phyloP scores from a whole-genome alignment of 2,797 vertebrate species.

The Gymnoscopelus braueri region DNA sequence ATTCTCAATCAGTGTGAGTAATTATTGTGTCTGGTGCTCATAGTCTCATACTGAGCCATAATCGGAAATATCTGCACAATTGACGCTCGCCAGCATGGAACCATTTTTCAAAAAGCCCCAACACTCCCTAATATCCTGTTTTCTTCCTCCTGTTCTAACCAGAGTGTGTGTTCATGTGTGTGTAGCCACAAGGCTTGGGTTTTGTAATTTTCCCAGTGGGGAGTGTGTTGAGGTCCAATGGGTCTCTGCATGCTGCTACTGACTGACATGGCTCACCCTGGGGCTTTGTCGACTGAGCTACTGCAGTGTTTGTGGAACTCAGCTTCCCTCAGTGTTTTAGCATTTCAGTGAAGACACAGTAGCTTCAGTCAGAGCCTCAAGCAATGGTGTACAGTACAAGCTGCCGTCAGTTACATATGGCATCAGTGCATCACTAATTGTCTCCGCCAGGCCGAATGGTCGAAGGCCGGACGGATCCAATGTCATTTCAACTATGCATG shows the following conservation, averaged over 20 bases:
- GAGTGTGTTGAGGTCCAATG: conserved; percentile 21
- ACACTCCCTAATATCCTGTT: conserved; percentile 3
- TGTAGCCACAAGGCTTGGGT: conserved; percentile 21
- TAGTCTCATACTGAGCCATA: neutral
- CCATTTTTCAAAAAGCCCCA: neutral
- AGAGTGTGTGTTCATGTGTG: conserved; percentile 5
- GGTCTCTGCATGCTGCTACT: conserved; percentile 37
- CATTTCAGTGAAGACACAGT: neutral
- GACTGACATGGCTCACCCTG: conserved; percentile 49
- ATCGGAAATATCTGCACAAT: conserved; percentile 7
- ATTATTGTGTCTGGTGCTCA: conserved; percentile 6
- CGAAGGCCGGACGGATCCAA: too few relatives aligned
- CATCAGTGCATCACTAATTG: conserved; percentile 22
- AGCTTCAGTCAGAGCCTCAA: neutral
- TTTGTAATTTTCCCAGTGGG: conserved; percentile 36
- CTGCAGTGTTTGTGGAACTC: conserved; percentile 11
- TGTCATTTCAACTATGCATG: too few relatives aligned
- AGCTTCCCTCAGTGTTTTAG: conserved; percentile 23
- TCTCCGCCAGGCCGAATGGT: neutral
- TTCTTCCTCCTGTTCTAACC: neutral
- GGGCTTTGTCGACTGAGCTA: conserved; percentile 21
- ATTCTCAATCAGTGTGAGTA: conserved; percentile 1
- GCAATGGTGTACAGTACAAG: neutral
- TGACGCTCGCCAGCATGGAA: conserved; percentile 1
- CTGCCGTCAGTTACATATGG: neutral